Evolutionary conservation across 2,888 invertebrate species (phyloP), one percentile per base, ranked within the genome.

Genomic region (Danaus chrysippus): DNA sequence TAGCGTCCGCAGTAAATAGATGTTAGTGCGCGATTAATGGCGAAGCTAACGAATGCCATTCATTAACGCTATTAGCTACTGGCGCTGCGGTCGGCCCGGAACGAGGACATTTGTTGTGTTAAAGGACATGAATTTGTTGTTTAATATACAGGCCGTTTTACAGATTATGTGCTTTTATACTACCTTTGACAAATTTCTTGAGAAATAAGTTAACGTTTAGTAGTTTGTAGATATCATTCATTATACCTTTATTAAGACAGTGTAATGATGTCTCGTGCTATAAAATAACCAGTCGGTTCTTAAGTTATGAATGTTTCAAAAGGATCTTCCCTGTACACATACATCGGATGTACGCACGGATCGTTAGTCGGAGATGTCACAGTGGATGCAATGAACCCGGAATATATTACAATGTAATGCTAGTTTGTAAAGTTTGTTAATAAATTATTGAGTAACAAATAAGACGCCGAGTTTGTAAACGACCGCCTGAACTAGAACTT

Each of bases 41-140:
- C 53, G 46, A 55, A 56, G 61, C 64, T 63, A 68, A 67, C 64
- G 64, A 67, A 67, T 60, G 65, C 57, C 59, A 63, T 66, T 61
- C 68, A 66, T 68, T 68, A 63, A 54, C 55, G 63, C 63, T 63
- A 61, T 67, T 62, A 63, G 65, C 61, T 34, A 10, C 49, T 49
- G 49, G 59, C 54, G 57, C 56, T 61, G 67, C 61, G 63, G 67
- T 65, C 57, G 65, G 12, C n/a, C 42, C 43, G 44, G 12, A 13
- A 59, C 53, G 56, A 41, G 56, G 56, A 63, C 63, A 60, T 63
- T 59, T 59, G 60, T 63, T 56, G 56, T 56, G 60, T 57, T 60
- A 60, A 58, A 58, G 58, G 52, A 52, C 54, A 60, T 57, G 59
- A 63, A 53, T 63, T 23, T 52, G 44, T 56, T 57, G 56, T 57